Conservation (phyloP, 1,140 invertebrate genomes). For the Heliconius hermathena region DNA sequence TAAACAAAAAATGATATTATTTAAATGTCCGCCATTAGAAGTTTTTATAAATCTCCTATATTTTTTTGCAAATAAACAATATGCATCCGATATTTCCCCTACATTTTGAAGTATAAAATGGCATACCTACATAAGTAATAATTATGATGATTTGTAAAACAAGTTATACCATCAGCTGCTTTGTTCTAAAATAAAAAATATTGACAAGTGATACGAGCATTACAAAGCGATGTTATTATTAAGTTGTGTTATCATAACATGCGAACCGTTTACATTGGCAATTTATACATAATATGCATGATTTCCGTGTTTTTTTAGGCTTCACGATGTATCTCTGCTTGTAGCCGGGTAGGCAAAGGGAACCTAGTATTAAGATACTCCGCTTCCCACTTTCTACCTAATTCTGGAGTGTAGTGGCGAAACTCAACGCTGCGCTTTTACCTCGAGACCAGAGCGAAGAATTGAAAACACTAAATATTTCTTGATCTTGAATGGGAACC, state of each 20-base stretch:
- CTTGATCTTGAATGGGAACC: too few species aligned
- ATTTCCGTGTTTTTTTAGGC: conserved; percentile 49
- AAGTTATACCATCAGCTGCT: background rate
- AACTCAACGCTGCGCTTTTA: too few species aligned
- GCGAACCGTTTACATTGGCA: conserved; percentile 56
- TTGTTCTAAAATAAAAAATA: conserved; percentile 20
- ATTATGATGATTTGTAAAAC: background rate
- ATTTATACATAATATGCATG: conserved; percentile 56
- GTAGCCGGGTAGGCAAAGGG: too few species aligned
- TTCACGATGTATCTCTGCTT: too few species aligned
- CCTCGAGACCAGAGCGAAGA: too few species aligned
- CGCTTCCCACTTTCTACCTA: too few species aligned
- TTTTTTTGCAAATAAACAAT: background rate
- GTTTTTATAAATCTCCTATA: background rate
- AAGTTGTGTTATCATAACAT: conserved; percentile 64
- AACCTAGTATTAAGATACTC: too few species aligned
- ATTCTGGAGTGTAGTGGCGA: too few species aligned
- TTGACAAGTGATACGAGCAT: conserved; percentile 20
- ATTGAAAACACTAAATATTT: too few species aligned
- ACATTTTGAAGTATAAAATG: background rate
- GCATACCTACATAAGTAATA: background rate
- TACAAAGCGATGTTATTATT: conserved; percentile 24
- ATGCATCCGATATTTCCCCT: background rate
- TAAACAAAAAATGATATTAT: background rate
- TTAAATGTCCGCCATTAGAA: background rate